Conservation (phyloP, 2,888 invertebrate species). For the Teleiodes luculella region DNA sequence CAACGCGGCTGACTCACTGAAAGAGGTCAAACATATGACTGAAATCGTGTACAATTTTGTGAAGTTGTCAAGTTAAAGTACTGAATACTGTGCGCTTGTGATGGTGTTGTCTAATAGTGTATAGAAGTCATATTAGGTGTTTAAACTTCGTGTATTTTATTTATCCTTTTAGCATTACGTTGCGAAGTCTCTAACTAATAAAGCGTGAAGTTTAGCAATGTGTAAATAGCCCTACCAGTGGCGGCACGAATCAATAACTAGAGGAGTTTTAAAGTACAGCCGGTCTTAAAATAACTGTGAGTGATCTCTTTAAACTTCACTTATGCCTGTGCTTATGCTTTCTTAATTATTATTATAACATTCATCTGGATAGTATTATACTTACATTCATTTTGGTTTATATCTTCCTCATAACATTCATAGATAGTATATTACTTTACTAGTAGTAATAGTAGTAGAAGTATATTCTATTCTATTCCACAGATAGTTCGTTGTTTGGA, state of each 20-base stretch:
- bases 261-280: conserved; percentile 23
- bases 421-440: no score
- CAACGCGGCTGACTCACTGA: no score
- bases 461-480: no score
- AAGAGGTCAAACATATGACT: not conserved
- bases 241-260: conserved; percentile 26
- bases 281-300: conserved; percentile 28
- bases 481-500: not conserved
- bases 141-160: conserved; percentile 1
- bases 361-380: not conserved
- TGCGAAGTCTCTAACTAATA: conserved; percentile 21
- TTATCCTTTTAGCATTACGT: conserved; percentile 13
- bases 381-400: not conserved
- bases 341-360: no score
- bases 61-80: conserved; percentile 25
- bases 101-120: conserved; percentile 11
- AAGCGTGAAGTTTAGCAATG: conserved; percentile 20
- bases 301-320: conserved; percentile 10
- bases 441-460: no score
- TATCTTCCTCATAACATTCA: not conserved
- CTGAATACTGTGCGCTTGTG: conserved; percentile 19
- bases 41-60: conserved; percentile 6
- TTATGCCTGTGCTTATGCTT: not conserved
- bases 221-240: conserved; percentile 24
- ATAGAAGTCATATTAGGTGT: not conserved